A percentile compares a stretch with the other conserved stretches of the same genome.
phyloP scores from a whole-genome alignment of 1,140 invertebrate genomes.

The Metopolophium dirhodum region DNA sequence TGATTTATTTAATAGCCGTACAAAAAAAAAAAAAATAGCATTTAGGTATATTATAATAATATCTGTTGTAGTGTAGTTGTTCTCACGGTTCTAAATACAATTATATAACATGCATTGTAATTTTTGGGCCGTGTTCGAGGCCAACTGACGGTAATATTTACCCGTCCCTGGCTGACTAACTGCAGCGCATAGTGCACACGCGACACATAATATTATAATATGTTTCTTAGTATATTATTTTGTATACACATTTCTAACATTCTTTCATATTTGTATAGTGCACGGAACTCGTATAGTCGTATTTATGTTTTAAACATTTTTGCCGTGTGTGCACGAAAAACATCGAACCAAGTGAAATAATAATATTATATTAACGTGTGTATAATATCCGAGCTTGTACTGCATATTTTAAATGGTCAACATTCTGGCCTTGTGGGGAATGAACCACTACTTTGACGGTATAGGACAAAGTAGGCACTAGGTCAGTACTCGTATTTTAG shows the following conservation, averaged over 20 bases:
- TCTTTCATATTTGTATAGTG: neutral
- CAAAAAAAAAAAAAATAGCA: neutral
- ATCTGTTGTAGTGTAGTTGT: neutral
- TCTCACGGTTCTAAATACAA: neutral
- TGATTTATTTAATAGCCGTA: neutral
- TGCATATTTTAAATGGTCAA: conserved; percentile 3
- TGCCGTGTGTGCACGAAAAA: neutral
- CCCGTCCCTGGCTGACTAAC: neutral
- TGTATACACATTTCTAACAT: neutral
- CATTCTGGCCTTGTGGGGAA: no score
- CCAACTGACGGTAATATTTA: neutral
- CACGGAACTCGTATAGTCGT: neutral
- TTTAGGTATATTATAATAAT: neutral
- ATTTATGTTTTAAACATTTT: neutral
- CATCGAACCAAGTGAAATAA: neutral
- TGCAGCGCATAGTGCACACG: neutral
- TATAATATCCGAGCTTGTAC: neutral
- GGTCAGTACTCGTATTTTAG: no score
- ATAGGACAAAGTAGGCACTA: no score
- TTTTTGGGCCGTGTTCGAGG: neutral
- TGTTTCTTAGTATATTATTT: neutral
- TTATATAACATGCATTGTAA: neutral
- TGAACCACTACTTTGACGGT: no score
- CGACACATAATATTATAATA: neutral
- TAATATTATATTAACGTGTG: neutral